These are phyloP conservation scores for Pseudomugil gertrudae DNA, from an alignment of 2,797 vertebrate species.

Conservation along the genomic window DNA sequence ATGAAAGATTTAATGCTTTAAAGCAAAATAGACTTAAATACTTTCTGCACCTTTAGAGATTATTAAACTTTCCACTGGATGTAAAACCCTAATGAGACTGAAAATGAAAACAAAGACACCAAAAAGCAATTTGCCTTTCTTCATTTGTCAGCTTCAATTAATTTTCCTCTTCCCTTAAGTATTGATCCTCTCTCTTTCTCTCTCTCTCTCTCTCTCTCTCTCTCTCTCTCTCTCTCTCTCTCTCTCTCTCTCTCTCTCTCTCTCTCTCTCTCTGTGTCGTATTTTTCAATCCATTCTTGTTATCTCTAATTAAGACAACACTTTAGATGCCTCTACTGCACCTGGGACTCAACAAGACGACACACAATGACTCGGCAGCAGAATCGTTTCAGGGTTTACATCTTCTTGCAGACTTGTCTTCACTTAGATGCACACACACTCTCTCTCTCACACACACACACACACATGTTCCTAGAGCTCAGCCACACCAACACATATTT, in stretches of 20 bases:
- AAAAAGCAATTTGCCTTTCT: slow-evolving; percentile 13
- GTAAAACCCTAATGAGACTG: slow-evolving; percentile 2
- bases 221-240: too few species aligned
- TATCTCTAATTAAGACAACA: slow-evolving; percentile 61
- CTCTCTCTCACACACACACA: too few species aligned
- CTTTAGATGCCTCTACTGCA: slow-evolving; percentile 47
- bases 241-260: too few species aligned
- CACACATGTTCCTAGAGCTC: slow-evolving; percentile 13
- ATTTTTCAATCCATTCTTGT: slow-evolving; percentile 52
- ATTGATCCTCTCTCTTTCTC: slow-evolving; percentile 50
- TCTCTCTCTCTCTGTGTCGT: too few species aligned
- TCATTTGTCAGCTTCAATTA: slow-evolving; percentile 21
- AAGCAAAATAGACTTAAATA: not conserved
- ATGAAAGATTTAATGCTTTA: not conserved
- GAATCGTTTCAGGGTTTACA: slow-evolving; percentile 15
- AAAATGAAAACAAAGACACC: slow-evolving; percentile 15
- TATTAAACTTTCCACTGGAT: not conserved
- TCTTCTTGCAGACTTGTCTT: slow-evolving; percentile 22
- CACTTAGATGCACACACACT: slow-evolving; percentile 4
- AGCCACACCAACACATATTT: slow-evolving; percentile 13
- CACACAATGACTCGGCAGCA: slow-evolving; percentile 28
- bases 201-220: too few species aligned
- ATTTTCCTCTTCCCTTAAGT: slow-evolving; percentile 28
- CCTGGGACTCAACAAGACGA: slow-evolving; percentile 52
- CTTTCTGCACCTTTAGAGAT: not conserved